These are phyloP conservation scores for Lepidochitona cinerea DNA, from an alignment of 2,888 invertebrate genomes.

Conservation along the genomic window DNA sequence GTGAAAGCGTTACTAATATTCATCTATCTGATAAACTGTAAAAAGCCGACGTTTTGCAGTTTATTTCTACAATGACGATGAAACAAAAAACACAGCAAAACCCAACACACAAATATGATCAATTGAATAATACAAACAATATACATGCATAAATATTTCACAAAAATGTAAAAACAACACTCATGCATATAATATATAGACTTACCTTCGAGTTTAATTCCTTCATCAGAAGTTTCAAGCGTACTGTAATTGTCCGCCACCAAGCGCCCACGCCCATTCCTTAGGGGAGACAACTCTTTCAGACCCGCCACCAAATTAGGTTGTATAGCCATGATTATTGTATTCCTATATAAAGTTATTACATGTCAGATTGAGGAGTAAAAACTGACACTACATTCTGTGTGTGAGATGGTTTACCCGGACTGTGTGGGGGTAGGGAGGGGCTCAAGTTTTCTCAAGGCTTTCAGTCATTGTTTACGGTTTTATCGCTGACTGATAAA, in stretches of 20 bases:
- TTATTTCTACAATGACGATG: too few relatives aligned
- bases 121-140: not conserved
- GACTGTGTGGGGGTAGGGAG: too few relatives aligned
- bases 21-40: too few relatives aligned
- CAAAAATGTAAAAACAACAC: not conserved
- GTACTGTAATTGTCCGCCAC: not conserved
- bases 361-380: too few relatives aligned
- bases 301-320: not conserved
- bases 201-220: not conserved
- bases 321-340: not conserved
- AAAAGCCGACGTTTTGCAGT: too few relatives aligned
- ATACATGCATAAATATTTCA: not conserved
- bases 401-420: too few relatives aligned
- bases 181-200: not conserved
- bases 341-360: too few relatives aligned
- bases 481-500: too few relatives aligned
- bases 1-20: too few relatives aligned
- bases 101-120: not conserved
- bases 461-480: too few relatives aligned
- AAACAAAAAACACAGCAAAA: not conserved
- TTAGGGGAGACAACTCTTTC: not conserved
- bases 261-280: not conserved
- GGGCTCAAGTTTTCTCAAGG: too few relatives aligned
- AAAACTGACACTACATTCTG: too few relatives aligned
- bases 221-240: not conserved